Evolutionary conservation across 30 jellyfish, hydroid and myxozoan genomes (phyloP), one percentile per base, ranked within the genome.

Genomic region (Hydractinia symbiolongicarpus): DNA sequence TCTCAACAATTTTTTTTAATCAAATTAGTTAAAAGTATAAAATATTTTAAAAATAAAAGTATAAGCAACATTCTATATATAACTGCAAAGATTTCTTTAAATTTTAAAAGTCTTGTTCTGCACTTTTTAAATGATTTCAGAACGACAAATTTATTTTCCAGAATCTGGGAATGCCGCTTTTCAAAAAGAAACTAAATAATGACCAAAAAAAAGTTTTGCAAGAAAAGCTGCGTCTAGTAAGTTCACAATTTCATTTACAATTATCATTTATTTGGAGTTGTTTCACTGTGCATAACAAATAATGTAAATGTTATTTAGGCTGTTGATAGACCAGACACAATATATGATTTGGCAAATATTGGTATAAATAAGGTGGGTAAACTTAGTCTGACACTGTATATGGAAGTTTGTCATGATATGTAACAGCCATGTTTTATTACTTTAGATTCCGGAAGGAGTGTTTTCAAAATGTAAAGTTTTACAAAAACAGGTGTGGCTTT

Each of bases 261-360:
- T 67, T 13, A 9, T 8, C 8, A 67, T 8, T 67, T 8, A 67
- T 13, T 67, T 67, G 44, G 44, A 30, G 44, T 30, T 30, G 44
- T 30, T 30, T 30, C 44, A 30, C 44, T 30, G 1, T 17, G 15
- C 69, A 11, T 11, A 11, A 11, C 0, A 11, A 58, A 0, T 11
- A 1, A 13, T 58, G 15, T 3, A 13, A 58, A 16, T 16, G 16
- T 58, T 58, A 11, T 16, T 11, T 11, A 88, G 96, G 96, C 93
- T 49, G 89, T 82, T 55, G 96, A 88, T 53, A 82, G 67, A 67
- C 96, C 96, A 6, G 96, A 88, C 72, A 86, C 71, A 40, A 15
- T 88, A 21, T 82, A 82, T 72, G 96, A 88, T 57, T 68, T 88
- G 54, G 55, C 90, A 44, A 72, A 88, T n/a, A 82, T 93, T 88